Percentiles rank a stretch among this genome's conserved stretches.
These are phyloP conservation scores for Thamnaconus septentrionalis DNA, from an alignment of 2,113 vertebrate genomes.

Conservation along the genomic window DNA sequence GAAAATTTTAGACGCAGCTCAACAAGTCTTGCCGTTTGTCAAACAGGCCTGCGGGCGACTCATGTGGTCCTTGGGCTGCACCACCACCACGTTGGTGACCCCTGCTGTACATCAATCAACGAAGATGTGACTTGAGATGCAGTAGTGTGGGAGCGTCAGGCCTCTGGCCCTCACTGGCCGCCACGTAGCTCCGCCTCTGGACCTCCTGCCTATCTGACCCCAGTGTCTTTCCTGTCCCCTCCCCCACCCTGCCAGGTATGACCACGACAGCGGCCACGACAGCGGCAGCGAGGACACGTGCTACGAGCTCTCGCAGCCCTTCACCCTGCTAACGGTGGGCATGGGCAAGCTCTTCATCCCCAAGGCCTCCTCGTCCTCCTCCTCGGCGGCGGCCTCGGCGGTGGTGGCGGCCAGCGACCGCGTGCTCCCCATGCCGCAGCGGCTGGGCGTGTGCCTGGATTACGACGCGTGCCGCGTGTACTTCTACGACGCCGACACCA, in stretches of 20 bases:
- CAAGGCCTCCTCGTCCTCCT: constrained; percentile 74
- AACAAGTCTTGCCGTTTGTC: no score
- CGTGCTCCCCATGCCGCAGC: constrained; percentile 84
- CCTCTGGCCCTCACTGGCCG: no score
- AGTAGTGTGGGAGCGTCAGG: no score
- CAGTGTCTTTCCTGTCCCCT: constrained; percentile 1
- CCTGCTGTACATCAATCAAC: no score
- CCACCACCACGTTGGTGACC: no score
- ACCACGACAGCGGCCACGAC: constrained; percentile 97
- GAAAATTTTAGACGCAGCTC: no score
- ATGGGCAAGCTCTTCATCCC: constrained; percentile 96
- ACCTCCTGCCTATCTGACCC: no score
- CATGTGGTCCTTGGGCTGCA: no score
- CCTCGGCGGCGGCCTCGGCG: constrained; percentile 62
- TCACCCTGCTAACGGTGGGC: constrained; percentile 89
- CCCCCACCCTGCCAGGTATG: constrained; percentile 76
- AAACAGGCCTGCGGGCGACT: no score
- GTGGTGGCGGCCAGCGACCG: constrained; percentile 78
- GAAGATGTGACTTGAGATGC: no score
- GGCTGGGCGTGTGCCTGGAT: constrained; percentile 91
- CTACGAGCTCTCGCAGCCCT: constrained; percentile 88
- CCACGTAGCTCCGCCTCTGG: no score
- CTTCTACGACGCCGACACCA: constrained; percentile 87
- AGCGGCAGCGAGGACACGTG: constrained; percentile 93
- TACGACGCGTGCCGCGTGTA: constrained; percentile 86